These are phyloP conservation scores for Potorous gilbertii DNA, from an alignment of 2,797 vertebrate species.

Conservation along the genomic window DNA sequence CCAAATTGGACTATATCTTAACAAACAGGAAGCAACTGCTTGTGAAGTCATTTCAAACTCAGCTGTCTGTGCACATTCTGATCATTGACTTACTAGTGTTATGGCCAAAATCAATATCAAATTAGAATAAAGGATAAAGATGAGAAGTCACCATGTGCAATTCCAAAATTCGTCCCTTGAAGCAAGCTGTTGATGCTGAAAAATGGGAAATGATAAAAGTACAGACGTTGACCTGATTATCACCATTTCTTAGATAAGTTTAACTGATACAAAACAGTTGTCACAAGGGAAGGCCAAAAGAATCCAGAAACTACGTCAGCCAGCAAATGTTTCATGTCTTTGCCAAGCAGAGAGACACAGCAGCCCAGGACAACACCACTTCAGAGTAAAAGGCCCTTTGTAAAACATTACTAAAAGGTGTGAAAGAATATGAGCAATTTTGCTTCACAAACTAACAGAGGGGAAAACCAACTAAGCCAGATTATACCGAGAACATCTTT, in stretches of 20 bases:
- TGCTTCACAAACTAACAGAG: not conserved
- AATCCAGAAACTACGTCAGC: not conserved
- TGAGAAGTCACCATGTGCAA: not conserved
- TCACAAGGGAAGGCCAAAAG: not conserved
- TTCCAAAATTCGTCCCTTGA: not conserved
- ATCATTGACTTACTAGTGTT: not conserved
- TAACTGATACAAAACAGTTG: not conserved
- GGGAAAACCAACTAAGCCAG: not conserved
- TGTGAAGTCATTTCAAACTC: not conserved
- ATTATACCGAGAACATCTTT: not conserved
- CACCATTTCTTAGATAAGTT: not conserved
- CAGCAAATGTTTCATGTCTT: not conserved
- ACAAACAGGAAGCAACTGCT: not conserved
- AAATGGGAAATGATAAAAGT: not conserved
- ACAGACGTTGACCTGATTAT: not conserved
- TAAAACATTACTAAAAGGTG: not conserved
- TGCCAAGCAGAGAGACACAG: not conserved
- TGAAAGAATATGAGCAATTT: not conserved
- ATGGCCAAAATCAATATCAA: not conserved
- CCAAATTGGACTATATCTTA: not conserved
- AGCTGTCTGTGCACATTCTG: not conserved
- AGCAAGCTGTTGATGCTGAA: slow-evolving; percentile 4
- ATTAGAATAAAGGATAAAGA: slow-evolving; percentile 3
- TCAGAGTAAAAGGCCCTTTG: not conserved
- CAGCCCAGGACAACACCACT: not conserved